A percentile compares a stretch with the other conserved stretches of the same genome.
Evolutionary conservation across 2,113 vertebrate species (phyloP).

Genomic region (Plectropomus leopardus): DNA sequence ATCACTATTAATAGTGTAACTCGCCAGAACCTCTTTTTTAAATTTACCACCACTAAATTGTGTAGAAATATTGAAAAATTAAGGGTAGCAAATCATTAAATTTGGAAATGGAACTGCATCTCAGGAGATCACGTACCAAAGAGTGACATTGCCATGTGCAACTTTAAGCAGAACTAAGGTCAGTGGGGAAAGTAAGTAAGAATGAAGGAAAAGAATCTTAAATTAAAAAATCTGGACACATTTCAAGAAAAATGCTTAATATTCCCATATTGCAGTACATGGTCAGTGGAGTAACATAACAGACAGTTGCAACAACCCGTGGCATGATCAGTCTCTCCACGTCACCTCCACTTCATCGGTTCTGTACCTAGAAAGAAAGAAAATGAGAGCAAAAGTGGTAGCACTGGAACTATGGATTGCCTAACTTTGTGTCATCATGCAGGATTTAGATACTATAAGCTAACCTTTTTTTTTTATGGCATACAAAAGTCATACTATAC

Average conservation of each 20-base stretch:
- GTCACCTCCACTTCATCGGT: conserved; percentile 95
- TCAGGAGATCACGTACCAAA: too few species aligned
- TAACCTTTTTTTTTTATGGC: too few species aligned
- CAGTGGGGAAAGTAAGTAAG: too few species aligned
- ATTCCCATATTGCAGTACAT: not conserved
- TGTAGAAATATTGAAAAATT: not conserved
- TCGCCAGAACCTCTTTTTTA: too few species aligned
- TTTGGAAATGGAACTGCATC: too few species aligned
- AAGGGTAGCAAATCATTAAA: not conserved
- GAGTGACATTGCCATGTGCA: not conserved
- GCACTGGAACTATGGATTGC: too few species aligned
- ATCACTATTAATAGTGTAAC: not conserved
- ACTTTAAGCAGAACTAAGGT: not conserved
- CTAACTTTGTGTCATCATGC: too few species aligned
- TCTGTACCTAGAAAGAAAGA: conserved; percentile 84
- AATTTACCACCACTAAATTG: not conserved
- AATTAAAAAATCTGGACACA: not conserved
- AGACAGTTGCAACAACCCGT: too few species aligned
- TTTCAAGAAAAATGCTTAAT: not conserved
- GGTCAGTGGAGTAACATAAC: not conserved
- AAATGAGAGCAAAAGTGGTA: not conserved
- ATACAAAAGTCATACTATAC: too few species aligned
- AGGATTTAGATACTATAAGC: too few species aligned
- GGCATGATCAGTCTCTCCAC: conserved; percentile 87
- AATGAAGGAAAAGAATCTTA: too few species aligned